These are phyloP conservation scores for Dasypogon diadema DNA, from an alignment of 2,888 invertebrate genomes.

Conservation along the genomic window DNA sequence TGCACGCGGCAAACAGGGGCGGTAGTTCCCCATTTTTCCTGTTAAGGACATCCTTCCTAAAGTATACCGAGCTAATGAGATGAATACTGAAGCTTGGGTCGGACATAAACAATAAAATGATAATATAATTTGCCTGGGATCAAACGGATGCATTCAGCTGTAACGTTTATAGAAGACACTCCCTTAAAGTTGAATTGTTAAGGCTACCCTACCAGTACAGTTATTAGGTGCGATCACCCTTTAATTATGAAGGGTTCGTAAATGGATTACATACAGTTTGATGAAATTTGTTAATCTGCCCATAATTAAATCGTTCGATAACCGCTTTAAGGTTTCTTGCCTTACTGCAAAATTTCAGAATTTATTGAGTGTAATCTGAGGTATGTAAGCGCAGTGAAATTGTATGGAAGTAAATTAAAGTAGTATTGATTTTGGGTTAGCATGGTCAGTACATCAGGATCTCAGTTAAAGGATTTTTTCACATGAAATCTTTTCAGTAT, in stretches of 20 bases:
- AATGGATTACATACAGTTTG: slow-evolving; percentile 20
- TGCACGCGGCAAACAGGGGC: background rate
- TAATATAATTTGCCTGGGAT: slow-evolving; percentile 53
- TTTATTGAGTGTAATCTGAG: no score
- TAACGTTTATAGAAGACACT: background rate
- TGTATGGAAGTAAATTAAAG: no score
- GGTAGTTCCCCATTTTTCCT: background rate
- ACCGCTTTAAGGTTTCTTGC: background rate
- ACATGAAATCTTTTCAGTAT: no score
- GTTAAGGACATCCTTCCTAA: background rate
- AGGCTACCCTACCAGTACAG: slow-evolving; percentile 4
- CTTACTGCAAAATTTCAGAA: no score
- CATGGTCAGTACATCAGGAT: no score
- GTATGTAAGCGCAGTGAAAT: no score
- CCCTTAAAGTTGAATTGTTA: background rate
- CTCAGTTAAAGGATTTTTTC: no score
- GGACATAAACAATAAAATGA: slow-evolving; percentile 50
- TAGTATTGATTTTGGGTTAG: no score
- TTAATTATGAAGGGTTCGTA: slow-evolving; percentile 2
- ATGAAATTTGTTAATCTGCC: slow-evolving; percentile 21
- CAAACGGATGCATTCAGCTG: slow-evolving; percentile 49
- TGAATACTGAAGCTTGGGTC: slow-evolving; percentile 7
- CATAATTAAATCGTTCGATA: slow-evolving; percentile 25
- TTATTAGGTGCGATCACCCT: slow-evolving; percentile 33
- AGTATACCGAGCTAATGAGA: slow-evolving; percentile 34